A percentile compares a stretch with the other conserved stretches of the same genome.
These are phyloP conservation scores for Neoitamus cyanurus DNA, from an alignment of 2,888 invertebrate species.

Conservation along the genomic window DNA sequence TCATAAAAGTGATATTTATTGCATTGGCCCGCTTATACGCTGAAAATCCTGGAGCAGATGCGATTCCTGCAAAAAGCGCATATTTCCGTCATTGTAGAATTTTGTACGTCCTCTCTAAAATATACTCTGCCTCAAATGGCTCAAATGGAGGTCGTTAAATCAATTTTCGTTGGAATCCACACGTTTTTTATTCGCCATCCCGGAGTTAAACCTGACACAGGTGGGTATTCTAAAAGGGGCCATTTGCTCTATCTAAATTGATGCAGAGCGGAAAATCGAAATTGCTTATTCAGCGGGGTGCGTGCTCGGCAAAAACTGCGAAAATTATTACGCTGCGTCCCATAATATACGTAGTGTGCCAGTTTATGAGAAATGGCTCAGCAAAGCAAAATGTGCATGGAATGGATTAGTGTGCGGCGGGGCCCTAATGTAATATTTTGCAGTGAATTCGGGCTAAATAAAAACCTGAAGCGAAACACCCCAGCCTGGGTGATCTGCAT, in stretches of 20 bases:
- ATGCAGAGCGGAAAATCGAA: background rate
- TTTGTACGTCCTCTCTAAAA: background rate
- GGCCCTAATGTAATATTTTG: background rate
- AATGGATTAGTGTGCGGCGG: background rate
- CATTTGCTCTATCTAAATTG: background rate
- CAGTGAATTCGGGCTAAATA: background rate
- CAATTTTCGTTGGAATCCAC: background rate
- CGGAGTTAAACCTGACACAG: background rate
- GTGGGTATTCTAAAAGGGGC: background rate
- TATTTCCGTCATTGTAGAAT: background rate
- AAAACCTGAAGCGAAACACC: background rate
- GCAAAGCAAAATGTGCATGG: background rate
- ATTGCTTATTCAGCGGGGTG: background rate
- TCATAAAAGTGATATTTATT: background rate
- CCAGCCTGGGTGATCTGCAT: background rate
- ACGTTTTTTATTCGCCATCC: background rate
- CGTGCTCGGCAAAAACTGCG: background rate
- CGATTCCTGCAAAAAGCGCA: background rate
- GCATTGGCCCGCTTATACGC: background rate
- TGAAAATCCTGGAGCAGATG: background rate
- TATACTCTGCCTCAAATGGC: background rate
- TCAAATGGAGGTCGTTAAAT: background rate
- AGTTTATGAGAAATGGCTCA: background rate
- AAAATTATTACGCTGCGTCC: background rate
- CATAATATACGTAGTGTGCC: background rate